Evolutionary conservation across 2,888 invertebrate genomes (phyloP).

Genomic region (Schizaphis graminum): DNA sequence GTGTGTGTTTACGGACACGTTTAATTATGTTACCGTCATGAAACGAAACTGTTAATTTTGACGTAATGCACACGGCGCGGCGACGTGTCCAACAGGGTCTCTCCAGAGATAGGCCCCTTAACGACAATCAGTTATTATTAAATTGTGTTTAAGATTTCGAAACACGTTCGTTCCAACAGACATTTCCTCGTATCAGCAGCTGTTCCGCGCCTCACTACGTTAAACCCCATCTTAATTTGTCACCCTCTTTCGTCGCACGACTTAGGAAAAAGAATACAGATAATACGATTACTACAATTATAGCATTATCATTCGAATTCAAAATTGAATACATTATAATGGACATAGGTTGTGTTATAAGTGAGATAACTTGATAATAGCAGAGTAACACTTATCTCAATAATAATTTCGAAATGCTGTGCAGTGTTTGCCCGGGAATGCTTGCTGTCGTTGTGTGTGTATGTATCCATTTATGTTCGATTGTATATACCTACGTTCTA

Average conservation of each 20-base stretch:
- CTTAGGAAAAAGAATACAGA: not conserved
- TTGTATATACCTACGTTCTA: not conserved
- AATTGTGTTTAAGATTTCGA: conserved; percentile 32
- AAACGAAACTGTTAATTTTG: conserved; percentile 32
- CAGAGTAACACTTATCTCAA: not conserved
- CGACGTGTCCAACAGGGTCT: conserved; percentile 34
- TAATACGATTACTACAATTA: not conserved
- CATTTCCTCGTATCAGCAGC: conserved; percentile 19
- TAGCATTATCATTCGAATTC: not conserved
- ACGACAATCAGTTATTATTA: conserved; percentile 44
- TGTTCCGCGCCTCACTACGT: not conserved
- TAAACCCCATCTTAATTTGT: conserved; percentile 39
- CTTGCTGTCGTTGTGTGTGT: not conserved
- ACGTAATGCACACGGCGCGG: not conserved
- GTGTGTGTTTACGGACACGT: not conserved
- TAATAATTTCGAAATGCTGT: not conserved
- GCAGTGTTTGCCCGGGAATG: not conserved
- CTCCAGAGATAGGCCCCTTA: conserved; percentile 18
- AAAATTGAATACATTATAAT: not conserved
- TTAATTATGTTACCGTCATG: not conserved
- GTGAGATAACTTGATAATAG: not conserved
- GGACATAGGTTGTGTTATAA: not conserved
- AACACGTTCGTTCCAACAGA: conserved; percentile 43
- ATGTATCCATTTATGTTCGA: not conserved
- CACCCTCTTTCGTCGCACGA: not conserved